A percentile compares a stretch with the other conserved stretches of the same genome.
Evolutionary conservation across 2,113 vertebrate genomes (phyloP).

Genomic region (Pelecanus crispus): DNA sequence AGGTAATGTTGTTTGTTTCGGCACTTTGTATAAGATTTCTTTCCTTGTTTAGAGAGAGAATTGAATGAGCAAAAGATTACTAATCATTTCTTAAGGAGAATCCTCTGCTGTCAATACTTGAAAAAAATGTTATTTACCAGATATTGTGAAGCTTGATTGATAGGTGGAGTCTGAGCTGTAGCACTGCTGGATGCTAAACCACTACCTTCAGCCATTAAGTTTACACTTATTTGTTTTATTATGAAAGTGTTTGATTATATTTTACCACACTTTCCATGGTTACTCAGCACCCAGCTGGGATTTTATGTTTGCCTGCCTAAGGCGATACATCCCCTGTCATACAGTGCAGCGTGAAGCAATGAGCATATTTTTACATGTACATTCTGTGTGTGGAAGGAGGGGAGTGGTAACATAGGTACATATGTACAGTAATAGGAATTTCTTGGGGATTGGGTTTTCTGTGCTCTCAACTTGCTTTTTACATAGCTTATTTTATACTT

Average conservation of each 20-base stretch:
- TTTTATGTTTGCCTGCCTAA: constrained; percentile 19
- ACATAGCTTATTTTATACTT: background rate
- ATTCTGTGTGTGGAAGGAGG: background rate
- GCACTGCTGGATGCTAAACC: background rate
- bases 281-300: background rate
- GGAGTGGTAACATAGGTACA: background rate
- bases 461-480: background rate
- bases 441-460: background rate
- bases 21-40: background rate
- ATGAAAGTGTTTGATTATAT: background rate
- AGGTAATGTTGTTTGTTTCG: constrained; percentile 1
- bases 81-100: background rate
- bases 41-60: background rate
- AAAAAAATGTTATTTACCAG: background rate
- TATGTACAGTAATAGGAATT: background rate
- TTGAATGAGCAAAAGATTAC: background rate
- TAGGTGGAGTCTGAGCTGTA: background rate
- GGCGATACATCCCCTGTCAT: background rate
- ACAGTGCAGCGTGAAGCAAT: background rate
- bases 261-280: background rate
- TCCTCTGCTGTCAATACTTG: background rate
- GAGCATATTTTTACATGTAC: background rate
- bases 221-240: background rate
- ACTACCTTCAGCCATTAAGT: background rate
- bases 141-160: background rate